Base-by-base conservation (phyloP, 2,888 invertebrate genomes). In the Acronicta aceris region DNA sequence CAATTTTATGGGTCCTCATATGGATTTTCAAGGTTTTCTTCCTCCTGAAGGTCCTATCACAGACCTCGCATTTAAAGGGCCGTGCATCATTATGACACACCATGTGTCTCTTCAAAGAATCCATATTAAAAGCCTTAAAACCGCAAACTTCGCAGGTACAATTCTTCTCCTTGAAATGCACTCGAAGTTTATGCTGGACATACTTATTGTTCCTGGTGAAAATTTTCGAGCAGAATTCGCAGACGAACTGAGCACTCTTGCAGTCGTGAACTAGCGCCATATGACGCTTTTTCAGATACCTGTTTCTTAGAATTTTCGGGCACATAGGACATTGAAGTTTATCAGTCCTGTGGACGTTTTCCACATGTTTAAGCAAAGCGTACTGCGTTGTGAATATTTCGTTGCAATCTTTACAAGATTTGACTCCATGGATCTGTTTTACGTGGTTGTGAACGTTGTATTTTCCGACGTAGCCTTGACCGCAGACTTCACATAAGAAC, bases 401-500 rank as follows among this genome's bases (percentile, higher is more conserved):
- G 1, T 82, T 74, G 49, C 93, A 93, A 25, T 85, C 61, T 12
- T 86, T 86, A 65, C 92, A 93, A 0, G 51, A 50, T 6, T 71
- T 71, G 0, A 63, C 46, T 0, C 56, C 77, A 36, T 87, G 86
- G 0, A 79, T 66, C 5, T 78, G 67, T 47, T 76, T 83, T 0
- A 86, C 70, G 47, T 91, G 91, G 6, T 74, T 80, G 0, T 76
- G 67, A 0, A 90, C 63, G 12, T 84, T 83, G 0, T 74, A 59
- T 48, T 84, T 86, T 0, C 81, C 81, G 0, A 79, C 71, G 36
- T 88, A 89, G 0, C 83, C 83, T 54, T 83, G 76, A 0, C 90
- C 91, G 33, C 91, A 91, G 0, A 85, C 73, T 15, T 90, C 89
- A 55, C 91, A 91, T 0, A 88, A 48, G 46, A 82, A 84, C 7